Evolutionary conservation across 2,797 vertebrate species (phyloP).

Genomic region (Amphiprion clarkii): DNA sequence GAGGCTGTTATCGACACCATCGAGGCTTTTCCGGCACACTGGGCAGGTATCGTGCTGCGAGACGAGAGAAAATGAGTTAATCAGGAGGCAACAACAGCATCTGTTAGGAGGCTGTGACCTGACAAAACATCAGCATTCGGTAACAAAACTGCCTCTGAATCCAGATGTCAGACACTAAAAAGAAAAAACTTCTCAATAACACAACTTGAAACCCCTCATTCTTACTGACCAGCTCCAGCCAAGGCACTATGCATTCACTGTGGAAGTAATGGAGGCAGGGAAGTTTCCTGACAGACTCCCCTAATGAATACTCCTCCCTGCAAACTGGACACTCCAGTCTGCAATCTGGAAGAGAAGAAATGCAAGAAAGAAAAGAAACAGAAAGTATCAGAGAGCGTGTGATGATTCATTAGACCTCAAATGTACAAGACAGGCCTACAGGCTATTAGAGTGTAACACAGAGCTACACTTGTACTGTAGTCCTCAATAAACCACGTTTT

Average conservation of each 20-base stretch:
- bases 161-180: not conserved
- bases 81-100: not conserved
- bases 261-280: constrained; percentile 95
- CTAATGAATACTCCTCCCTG: constrained; percentile 89
- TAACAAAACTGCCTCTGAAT: constrained; percentile 8
- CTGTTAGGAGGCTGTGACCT: not conserved
- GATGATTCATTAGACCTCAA: constrained; percentile 22
- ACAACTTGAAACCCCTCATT: constrained; percentile 15
- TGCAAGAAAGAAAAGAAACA: constrained; percentile 17
- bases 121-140: constrained; percentile 6
- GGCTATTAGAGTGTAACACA: not conserved
- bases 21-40: constrained; percentile 93
- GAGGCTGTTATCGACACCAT: constrained; percentile 89
- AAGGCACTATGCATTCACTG: constrained; percentile 93
- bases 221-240: constrained; percentile 88
- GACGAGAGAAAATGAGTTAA: constrained; percentile 3
- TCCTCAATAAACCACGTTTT: not conserved
- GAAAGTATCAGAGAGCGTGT: not conserved
- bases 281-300: constrained; percentile 90
- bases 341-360: constrained; percentile 68
- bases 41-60: constrained; percentile 94
- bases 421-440: not conserved
- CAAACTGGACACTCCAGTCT: constrained; percentile 91
- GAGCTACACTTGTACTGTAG: constrained; percentile 3
- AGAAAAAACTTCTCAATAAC: constrained; percentile 27